These are phyloP conservation scores for Pteria penguin DNA, from an alignment of 2,888 invertebrate genomes.

Conservation along the genomic window DNA sequence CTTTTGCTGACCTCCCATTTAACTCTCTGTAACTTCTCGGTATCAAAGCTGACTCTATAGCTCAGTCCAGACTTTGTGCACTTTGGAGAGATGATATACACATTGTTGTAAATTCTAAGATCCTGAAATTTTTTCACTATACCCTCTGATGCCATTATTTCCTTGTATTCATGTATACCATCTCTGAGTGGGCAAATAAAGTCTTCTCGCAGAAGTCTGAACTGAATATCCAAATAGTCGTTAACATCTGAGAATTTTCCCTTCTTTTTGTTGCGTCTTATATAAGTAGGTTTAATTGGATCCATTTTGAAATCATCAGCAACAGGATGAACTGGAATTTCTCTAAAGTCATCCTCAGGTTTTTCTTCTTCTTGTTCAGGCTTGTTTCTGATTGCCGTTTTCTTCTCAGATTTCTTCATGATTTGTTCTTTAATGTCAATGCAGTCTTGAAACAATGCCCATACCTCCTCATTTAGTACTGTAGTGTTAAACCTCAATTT, in stretches of 20 bases:
- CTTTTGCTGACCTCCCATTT: slow-evolving; percentile 82
- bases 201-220: slow-evolving; percentile 89
- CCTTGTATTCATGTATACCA: slow-evolving; percentile 83
- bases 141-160: background rate
- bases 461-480: background rate
- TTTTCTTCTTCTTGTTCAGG: background rate
- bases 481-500: background rate
- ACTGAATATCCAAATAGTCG: slow-evolving; percentile 89
- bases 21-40: slow-evolving; percentile 22
- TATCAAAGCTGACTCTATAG: slow-evolving; percentile 49
- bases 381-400: background rate
- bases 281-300: slow-evolving; percentile 73
- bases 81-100: slow-evolving; percentile 55
- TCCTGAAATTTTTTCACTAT: slow-evolving; percentile 22
- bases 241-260: slow-evolving; percentile 85
- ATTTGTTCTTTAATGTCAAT: background rate
- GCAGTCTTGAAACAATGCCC: background rate
- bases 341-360: slow-evolving; percentile 81
- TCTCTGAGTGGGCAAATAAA: slow-evolving; percentile 87
- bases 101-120: slow-evolving; percentile 64
- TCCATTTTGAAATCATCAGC: slow-evolving; percentile 70
- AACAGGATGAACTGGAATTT: slow-evolving; percentile 76
- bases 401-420: background rate
- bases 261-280: slow-evolving; percentile 83
- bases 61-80: slow-evolving; percentile 54